Base-by-base conservation (phyloP, 1,140 invertebrate genomes). In the Tribolium madens region DNA sequence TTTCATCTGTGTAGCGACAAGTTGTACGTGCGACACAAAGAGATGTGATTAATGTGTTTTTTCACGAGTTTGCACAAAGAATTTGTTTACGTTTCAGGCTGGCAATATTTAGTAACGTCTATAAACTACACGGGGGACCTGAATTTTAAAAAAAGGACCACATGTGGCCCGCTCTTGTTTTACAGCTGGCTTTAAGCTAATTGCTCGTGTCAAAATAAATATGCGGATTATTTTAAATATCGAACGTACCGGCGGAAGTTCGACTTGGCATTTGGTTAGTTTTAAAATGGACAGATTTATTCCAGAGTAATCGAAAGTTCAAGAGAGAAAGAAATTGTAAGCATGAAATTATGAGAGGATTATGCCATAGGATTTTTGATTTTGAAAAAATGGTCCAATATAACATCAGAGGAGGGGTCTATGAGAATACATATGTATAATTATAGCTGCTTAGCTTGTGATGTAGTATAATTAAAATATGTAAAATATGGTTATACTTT, bases 151-250 rank as follows among this genome's bases (percentile, higher is more conserved):
- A 64, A 64, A 31, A 26, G 26, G 26, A 64, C 57, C 57, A 64
- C 57, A 64, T 64, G 57, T 64, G 57, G 57, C 26, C 53, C 53
- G 3, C 18, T 31, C 53, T 21, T 64, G 21, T 13, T 18, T 13
- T 33, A 64, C 57, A 64, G 57, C 21, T 64, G 57, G 36, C 57
- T 18, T 26, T 12, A 6, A 33, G 57, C 57, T 64, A 64, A 64
- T 64, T 64, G 57, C 21, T 12, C 10, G 6, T 64, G 57, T 64
- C 57, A 64, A 64, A 64, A 64, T 64, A 64, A 64, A 64, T 64
- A 64, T 64, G 57, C 57, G 26, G 57, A 64, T 64, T 64, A 64
- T 64, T 64, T 64, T 64, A 57, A 57, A 57, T 18, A 64, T 64
- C 57, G 57, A 64, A 64, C 26, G n/a, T n/a, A 57, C 14, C 18